Conservation (phyloP, 2,888 invertebrate species). For the Apamea crenata region DNA sequence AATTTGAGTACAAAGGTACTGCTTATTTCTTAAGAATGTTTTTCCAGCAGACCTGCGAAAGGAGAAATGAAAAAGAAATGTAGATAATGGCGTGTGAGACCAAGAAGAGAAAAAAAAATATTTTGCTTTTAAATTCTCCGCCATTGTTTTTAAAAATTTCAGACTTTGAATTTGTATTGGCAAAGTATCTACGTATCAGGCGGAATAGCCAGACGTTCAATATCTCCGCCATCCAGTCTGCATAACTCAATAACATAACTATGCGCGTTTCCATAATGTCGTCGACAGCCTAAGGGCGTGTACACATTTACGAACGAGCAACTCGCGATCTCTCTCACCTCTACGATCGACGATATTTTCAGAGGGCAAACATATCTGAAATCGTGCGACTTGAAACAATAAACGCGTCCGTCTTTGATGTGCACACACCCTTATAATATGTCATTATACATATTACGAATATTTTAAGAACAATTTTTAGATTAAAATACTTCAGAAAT, state of each 20-base stretch:
- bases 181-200: conserved; percentile 51
- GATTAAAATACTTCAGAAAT: conserved; percentile 42
- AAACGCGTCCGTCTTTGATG: neutral
- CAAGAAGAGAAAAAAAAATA: too few species aligned
- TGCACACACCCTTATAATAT: conserved; percentile 68
- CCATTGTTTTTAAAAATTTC: neutral
- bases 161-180: conserved; percentile 11
- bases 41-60: too few species aligned
- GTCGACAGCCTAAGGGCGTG: conserved; percentile 40
- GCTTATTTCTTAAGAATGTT: too few species aligned
- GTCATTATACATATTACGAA: conserved; percentile 70
- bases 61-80: too few species aligned
- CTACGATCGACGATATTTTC: neutral
- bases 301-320: conserved; percentile 27
- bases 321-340: neutral
- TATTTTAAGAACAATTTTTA: conserved; percentile 63
- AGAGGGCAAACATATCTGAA: neutral
- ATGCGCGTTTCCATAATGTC: conserved; percentile 77
- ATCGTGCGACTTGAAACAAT: neutral
- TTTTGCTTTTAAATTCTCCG: neutral
- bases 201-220: conserved; percentile 79
- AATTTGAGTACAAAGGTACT: too few species aligned
- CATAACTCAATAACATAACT: conserved; percentile 89
- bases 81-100: too few species aligned
- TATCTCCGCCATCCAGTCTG: conserved; percentile 77